Conservation (phyloP, 2,113 vertebrate species). For the Sphyrna mokarran region DNA sequence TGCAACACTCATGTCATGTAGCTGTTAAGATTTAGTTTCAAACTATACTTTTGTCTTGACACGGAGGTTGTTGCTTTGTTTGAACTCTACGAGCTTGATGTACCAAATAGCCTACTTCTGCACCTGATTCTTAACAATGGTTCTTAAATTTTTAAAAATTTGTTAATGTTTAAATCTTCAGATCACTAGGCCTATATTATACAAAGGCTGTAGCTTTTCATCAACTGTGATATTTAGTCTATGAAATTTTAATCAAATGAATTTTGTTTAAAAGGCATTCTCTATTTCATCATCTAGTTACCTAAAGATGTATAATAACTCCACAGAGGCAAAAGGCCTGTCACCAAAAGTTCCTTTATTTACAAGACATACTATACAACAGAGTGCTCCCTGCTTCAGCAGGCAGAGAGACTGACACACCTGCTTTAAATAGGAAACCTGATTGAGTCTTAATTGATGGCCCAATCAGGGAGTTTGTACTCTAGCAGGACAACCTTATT, state of each 20-base stretch:
- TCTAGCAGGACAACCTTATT: no score
- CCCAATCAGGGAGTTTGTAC: no score
- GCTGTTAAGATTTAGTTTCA: neutral
- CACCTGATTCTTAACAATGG: neutral
- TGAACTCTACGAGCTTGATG: neutral
- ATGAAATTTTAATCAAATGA: neutral
- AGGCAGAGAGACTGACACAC: no score
- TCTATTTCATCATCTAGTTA: neutral
- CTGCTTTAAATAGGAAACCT: no score
- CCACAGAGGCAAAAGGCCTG: no score
- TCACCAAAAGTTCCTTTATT: no score
- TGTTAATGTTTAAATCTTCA: neutral
- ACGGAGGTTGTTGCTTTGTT: neutral
- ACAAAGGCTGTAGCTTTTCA: neutral
- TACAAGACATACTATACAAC: no score
- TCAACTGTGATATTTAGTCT: neutral
- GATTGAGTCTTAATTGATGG: no score
- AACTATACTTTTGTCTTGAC: neutral
- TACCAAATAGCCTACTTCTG: neutral
- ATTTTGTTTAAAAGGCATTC: neutral
- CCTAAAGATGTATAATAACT: neutral
- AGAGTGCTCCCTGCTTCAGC: no score
- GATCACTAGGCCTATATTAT: neutral
- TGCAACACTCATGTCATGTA: neutral
- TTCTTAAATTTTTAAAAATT: neutral